Base-by-base conservation (phyloP, 2,113 vertebrate species). In the Syrrhaptes paradoxus region DNA sequence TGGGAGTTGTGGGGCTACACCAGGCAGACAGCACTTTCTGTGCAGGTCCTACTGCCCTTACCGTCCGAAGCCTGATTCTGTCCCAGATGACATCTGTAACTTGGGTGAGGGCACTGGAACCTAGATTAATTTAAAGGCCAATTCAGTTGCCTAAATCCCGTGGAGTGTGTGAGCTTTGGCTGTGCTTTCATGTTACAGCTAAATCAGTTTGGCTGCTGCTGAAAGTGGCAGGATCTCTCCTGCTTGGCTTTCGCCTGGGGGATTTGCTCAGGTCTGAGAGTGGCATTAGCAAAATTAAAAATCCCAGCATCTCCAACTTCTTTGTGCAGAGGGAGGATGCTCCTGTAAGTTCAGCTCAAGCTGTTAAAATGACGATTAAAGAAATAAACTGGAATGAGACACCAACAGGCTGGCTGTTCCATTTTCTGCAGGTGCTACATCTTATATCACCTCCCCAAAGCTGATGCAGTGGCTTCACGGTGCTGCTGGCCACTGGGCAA, bases 1-100 rank as follows among this genome's bases (percentile, higher is more conserved):
- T 0, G 0, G 49, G 10, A 77, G 6, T 8, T 4, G 12, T 29
- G 6, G 8, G 17, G 5, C 43, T 52, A 43, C 0, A 3, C 11
- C 12, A 51, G n/a, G 17, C 15, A 54, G 70, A 41, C 16, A 10
- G 13, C 2, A 3, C 25, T 68, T 32, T 17, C 15, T 38, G 11
- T 51, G 17, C 36, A 65, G 7, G 11, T 70, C 51, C 15, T 7
- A 28, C 17, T 6, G 31, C 15, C 20, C 18, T 32, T 28, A 55
- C 6, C 2, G 0, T 31, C 22, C 0, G 1, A 73, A 45, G 26
- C 5, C 11, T 29, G 16, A 9, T 49, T 55, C 81, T 76, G 15
- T 41, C 45, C 28, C 2, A 0, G 49, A 29, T 63, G 49, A 48
- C 10, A 16, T 66, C 85, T 52, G n/a, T 48, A 87, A 58, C 46